Evolutionary conservation across 2,797 vertebrate species (phyloP), one percentile per base, ranked within the genome.

Genomic region (Cirrhinus molitorella): DNA sequence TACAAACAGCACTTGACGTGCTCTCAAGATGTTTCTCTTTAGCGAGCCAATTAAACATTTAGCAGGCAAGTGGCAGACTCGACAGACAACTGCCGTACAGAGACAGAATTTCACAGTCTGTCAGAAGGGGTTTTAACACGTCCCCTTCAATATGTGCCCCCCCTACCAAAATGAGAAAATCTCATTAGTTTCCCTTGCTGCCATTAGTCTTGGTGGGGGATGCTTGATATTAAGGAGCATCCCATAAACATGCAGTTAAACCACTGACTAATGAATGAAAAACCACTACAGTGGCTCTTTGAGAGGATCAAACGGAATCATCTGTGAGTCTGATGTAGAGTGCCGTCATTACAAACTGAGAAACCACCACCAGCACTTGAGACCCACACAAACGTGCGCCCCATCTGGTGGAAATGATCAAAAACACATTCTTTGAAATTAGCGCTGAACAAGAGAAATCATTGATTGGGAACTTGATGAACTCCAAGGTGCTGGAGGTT

Each of bases 201-300:
- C 55, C 45, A 66, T 61, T 6, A 59, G 79, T 31, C 66, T n/a
- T 11, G 4, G 31, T 79, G 80, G 10, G 6, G 51, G 80, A 45
- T 63, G 49, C 47, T 31, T 17, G 65, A 77, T 66, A 65, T 59
- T 53, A 37, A 59, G 23, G 1, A 43, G 12, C 21, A 25, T 37
- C 61, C 40, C n/a, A 43, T 47, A 65, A 79, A 80, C 57, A 45
- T 63, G 59, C 28, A 72, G 83, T 89, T 85, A 88, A 80, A 91
- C 88, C 82, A 80, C 76, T 84, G 85, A 87, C 87, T 82, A 79
- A 80, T 90, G 87, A 91, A 90, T 85, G 83, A 87, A 84, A 79
- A 87, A 89, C 83, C 11, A 79, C 31, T 14, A 0, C 12, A 79
- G 57, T 45, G 17, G 49, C 61, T 79, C 49, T 28, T 43, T 59